phyloP scores from a whole-genome alignment of 2,888 invertebrate species.

The Endotricha flammealis region DNA sequence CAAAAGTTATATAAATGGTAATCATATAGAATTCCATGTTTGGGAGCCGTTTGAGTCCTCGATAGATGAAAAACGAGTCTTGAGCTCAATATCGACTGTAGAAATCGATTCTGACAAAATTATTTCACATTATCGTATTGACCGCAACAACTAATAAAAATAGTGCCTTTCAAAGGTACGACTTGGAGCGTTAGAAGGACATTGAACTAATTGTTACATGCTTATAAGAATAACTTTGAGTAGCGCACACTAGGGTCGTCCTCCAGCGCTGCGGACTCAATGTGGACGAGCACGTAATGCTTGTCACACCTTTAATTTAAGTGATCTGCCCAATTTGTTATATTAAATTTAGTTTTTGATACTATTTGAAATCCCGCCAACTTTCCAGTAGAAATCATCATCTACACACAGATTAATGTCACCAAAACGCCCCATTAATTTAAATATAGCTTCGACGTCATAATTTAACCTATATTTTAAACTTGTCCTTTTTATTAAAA shows the following conservation, averaged over 20 bases:
- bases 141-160: no score
- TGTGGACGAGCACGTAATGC: slow-evolving; percentile 10
- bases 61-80: slow-evolving; percentile 10
- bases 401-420: slow-evolving; percentile 55
- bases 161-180: no score
- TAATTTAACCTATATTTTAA: slow-evolving; percentile 44
- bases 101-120: neutral
- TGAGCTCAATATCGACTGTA: neutral
- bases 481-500: slow-evolving; percentile 36
- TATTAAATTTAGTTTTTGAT: slow-evolving; percentile 48
- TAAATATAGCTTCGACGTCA: slow-evolving; percentile 49
- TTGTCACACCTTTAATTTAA: slow-evolving; percentile 32
- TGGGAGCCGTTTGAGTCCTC: slow-evolving; percentile 24
- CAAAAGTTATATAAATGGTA: slow-evolving; percentile 39
- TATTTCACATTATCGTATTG: no score
- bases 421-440: slow-evolving; percentile 50
- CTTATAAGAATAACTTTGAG: no score
- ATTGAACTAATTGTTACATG: no score
- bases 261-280: neutral
- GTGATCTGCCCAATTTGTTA: slow-evolving; percentile 39
- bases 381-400: slow-evolving; percentile 45
- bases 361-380: slow-evolving; percentile 65
- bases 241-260: no score
- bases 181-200: no score
- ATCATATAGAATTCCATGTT: slow-evolving; percentile 32